Percentiles rank a stretch among this genome's conserved stretches.
Conservation (phyloP, 92 coral and sea anemone genomes). For the Palythoa grandiflora region DNA sequence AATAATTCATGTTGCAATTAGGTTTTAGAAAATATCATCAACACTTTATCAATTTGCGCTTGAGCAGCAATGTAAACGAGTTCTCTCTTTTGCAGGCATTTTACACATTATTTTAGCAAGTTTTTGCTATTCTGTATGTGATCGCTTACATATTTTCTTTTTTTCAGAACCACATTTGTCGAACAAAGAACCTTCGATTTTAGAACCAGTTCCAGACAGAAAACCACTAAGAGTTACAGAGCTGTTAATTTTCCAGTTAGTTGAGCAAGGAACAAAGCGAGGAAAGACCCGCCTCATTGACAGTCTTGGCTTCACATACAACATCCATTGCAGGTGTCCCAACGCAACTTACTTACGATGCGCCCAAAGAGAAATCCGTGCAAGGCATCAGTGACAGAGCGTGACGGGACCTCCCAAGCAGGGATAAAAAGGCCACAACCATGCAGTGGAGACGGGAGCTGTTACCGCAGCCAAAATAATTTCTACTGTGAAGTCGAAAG, state of each 20-base stretch:
- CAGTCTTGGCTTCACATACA: constrained; percentile 34
- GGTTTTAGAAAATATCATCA: too few species aligned
- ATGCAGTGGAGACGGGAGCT: neutral
- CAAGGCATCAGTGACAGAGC: neutral
- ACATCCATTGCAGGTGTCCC: neutral
- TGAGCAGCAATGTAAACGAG: too few species aligned
- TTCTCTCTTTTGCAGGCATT: too few species aligned
- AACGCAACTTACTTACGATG: neutral
- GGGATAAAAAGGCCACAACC: too few species aligned
- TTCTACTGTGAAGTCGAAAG: neutral
- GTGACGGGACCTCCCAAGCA: neutral
- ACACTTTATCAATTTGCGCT: too few species aligned
- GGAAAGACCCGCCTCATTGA: constrained; percentile 9
- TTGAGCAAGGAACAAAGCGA: constrained; percentile 31
- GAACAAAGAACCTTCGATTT: neutral
- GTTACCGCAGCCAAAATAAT: neutral
- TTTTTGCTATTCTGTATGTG: too few species aligned
- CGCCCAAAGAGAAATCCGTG: constrained; percentile 24
- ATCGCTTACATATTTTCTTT: too few species aligned
- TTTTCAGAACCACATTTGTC: too few species aligned
- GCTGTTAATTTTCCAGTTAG: constrained; percentile 11
- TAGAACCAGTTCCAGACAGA: neutral
- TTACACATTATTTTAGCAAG: too few species aligned
- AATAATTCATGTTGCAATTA: too few species aligned
- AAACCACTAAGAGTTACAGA: neutral